Percentiles rank a stretch among this genome's conserved stretches.
Evolutionary conservation across 2,888 invertebrate genomes (phyloP).

Genomic region (Scaptomyza parva): DNA sequence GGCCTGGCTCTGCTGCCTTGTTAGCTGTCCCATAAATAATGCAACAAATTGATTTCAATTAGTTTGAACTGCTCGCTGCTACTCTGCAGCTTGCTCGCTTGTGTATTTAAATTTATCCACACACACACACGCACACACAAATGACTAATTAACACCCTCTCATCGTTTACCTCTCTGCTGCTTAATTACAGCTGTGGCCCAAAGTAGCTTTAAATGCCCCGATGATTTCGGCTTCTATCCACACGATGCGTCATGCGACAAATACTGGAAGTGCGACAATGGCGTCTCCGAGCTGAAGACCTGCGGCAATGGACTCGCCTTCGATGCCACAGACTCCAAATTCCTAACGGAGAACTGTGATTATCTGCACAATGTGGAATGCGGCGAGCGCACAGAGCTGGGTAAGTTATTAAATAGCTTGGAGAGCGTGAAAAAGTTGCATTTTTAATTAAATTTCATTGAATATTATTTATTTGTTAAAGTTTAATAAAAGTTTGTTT

Average conservation of each 20-base stretch:
- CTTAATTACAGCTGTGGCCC: constrained; percentile 88
- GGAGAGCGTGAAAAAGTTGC: background rate
- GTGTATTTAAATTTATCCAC: constrained; percentile 28
- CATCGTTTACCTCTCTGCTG: constrained; percentile 45
- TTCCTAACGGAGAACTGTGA: constrained; percentile 97
- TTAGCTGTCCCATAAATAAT: constrained; percentile 36
- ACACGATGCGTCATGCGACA: constrained; percentile 95
- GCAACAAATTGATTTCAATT: constrained; percentile 50
- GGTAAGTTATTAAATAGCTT: too few relatives aligned
- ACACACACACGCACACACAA: constrained; percentile 29
- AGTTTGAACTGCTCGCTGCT: constrained; percentile 21
- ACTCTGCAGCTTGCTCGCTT: too few relatives aligned
- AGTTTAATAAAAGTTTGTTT: background rate
- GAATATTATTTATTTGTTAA: too few relatives aligned
- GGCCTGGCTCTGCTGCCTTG: background rate
- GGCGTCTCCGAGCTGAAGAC: constrained; percentile 94
- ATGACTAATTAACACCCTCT: constrained; percentile 17
- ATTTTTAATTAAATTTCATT: background rate
- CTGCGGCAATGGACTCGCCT: constrained; percentile 97
- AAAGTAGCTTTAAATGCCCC: constrained; percentile 95
- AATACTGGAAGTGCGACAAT: constrained; percentile 98
- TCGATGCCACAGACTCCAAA: constrained; percentile 94
- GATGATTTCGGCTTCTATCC: constrained; percentile 98
- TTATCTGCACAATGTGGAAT: constrained; percentile 97
- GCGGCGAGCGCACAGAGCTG: constrained; percentile 93